phyloP scores from a whole-genome alignment of 2,888 invertebrate genomes.

The Synanthedon andrenaeformis region DNA sequence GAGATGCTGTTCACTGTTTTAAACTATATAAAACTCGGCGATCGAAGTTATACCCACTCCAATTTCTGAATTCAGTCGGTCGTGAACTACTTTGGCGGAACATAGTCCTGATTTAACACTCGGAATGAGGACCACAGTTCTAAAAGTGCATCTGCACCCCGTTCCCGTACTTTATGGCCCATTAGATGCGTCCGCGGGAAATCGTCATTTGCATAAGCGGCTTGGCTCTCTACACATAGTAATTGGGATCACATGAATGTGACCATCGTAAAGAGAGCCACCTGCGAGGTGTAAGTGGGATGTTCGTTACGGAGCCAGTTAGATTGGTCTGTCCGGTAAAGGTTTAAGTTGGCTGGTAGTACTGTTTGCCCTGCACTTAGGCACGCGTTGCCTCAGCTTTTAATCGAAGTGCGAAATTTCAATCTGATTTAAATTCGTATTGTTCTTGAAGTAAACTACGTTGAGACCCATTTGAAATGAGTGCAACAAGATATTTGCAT shows the following conservation, averaged over 20 bases:
- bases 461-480: slow-evolving; percentile 21
- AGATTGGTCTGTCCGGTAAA: slow-evolving; percentile 33
- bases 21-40: too few species aligned
- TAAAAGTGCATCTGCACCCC: slow-evolving; percentile 52
- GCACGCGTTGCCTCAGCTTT: slow-evolving; percentile 32
- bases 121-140: slow-evolving; percentile 12
- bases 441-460: slow-evolving; percentile 46
- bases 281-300: slow-evolving; percentile 1
- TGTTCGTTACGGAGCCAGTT: slow-evolving; percentile 15
- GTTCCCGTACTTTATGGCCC: slow-evolving; percentile 40
- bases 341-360: slow-evolving; percentile 52
- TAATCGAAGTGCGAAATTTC: slow-evolving; percentile 67
- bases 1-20: too few species aligned
- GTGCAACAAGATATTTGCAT: slow-evolving; percentile 47
- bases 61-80: not conserved
- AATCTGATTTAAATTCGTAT: slow-evolving; percentile 64
- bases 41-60: not conserved
- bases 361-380: slow-evolving; percentile 64
- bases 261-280: slow-evolving; percentile 37
- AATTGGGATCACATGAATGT: slow-evolving; percentile 60
- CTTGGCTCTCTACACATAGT: slow-evolving; percentile 63
- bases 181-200: slow-evolving; percentile 67
- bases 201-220: slow-evolving; percentile 70
- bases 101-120: slow-evolving; percentile 23
- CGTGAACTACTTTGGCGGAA: slow-evolving; percentile 5